These are phyloP conservation scores for Psittacula cyanocephala DNA, from an alignment of 2,113 vertebrate genomes.

Conservation along the genomic window DNA sequence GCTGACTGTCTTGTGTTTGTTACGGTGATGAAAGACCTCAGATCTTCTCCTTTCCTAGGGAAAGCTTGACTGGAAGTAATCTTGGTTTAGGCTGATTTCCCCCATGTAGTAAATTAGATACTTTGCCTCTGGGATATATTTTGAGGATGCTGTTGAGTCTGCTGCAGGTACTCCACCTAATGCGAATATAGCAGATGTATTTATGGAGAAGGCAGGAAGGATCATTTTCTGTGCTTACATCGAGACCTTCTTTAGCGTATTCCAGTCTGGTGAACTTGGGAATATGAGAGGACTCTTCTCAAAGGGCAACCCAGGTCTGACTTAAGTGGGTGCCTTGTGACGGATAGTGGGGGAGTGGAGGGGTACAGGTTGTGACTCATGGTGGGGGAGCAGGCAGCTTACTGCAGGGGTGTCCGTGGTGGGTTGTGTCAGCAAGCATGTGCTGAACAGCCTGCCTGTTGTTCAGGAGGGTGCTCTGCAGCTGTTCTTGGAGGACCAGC, in stretches of 20 bases:
- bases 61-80: background rate
- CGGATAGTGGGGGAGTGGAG: background rate
- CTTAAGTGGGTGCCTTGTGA: background rate
- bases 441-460: background rate
- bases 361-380: background rate
- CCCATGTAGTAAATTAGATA: background rate
- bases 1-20: background rate
- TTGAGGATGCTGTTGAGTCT: background rate
- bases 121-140: background rate
- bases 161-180: background rate
- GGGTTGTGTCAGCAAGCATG: background rate
- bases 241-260: background rate
- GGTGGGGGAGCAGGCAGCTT: background rate
- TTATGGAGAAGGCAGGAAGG: background rate
- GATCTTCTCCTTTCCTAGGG: background rate
- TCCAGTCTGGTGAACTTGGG: background rate
- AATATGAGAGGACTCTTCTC: background rate
- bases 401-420: fast-evolving
- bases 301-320: background rate
- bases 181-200: background rate
- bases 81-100: background rate
- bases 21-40: background rate
- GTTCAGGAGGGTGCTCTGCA: background rate
- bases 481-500: background rate
- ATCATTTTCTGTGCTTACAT: background rate